Evolutionary conservation across 2,888 invertebrate species (phyloP), one percentile per base, ranked within the genome.

Genomic region (Trissonchulus sp.): DNA sequence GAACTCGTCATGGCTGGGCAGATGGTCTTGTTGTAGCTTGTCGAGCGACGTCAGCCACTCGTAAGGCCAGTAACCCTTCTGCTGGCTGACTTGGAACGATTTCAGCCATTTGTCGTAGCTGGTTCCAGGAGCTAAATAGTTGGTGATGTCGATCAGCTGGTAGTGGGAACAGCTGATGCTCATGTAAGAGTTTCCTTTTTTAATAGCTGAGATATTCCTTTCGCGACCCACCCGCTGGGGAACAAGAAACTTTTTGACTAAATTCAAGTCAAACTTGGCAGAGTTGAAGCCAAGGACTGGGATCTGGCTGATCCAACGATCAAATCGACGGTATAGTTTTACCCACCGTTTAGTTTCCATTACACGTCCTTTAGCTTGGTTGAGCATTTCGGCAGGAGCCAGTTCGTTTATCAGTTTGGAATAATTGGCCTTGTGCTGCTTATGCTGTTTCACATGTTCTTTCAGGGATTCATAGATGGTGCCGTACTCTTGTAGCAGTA

Each of bases 241-340:
- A 28, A 72, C 8, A 28, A 60, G 23, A 48, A 31, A 33, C 15
- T 35, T 18, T 28, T 60, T 48, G 23, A 72, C 48, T 15, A 72
- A 60, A 60, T 72, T 72, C 28, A 72, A 3, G 33, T 72, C 72
- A 72, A 33, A 72, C 31, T 72, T 72, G 3, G 28, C 62, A 8
- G 60, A 60, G 62, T 72, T 72, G 33, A 72, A 72, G 2, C 72
- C 72, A 8, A 72, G 62, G 15, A 28, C 30, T 28, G 62, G 18
- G 2, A 72, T 8, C 34, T 65, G 65, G 3, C 8, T 18, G 15
- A 65, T 31, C 65, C 65, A 65, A 18, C 15, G 3, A 31, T 65
- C 65, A 28, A 65, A 65, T 15, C 60, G 60, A 18, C 60, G 60
- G 18, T 18, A 60, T n/a, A 60, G n/a, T 18, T 18, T 60, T 60